Conservation (phyloP, 2,797 vertebrate genomes). For the Sebastes oblongus region DNA sequence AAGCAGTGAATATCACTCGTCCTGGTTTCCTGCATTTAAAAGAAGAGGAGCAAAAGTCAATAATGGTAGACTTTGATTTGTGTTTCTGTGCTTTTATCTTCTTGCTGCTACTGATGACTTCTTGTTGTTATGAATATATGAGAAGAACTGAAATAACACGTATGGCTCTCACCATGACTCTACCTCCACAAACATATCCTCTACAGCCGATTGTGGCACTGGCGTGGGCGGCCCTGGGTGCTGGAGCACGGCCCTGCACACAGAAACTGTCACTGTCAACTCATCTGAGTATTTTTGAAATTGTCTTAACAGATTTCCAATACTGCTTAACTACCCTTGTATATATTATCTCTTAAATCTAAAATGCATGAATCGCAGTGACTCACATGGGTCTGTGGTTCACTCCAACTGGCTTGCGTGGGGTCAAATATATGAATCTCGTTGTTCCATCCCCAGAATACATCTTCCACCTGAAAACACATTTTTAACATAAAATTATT, state of each 20-base stretch:
- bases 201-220: conserved; percentile 86
- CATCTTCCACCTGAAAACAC: conserved; percentile 83
- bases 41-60: neutral
- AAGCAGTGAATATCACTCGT: conserved; percentile 91
- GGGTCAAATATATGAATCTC: conserved; percentile 94
- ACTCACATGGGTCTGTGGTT: conserved; percentile 86
- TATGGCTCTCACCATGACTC: conserved; percentile 88
- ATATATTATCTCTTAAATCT: neutral
- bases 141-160: neutral
- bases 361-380: conserved; percentile 7
- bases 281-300: neutral
- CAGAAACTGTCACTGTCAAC: neutral
- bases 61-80: neutral
- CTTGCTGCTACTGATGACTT: neutral
- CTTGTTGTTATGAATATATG: neutral
- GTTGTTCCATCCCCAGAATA: conserved; percentile 97
- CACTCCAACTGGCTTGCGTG: conserved; percentile 83
- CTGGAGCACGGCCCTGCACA: conserved; percentile 87
- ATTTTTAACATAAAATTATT: neutral
- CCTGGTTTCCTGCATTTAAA: conserved; percentile 88
- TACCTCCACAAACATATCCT: conserved; percentile 93
- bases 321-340: neutral
- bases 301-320: neutral
- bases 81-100: neutral
- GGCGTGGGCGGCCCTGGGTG: conserved; percentile 91